Base-by-base conservation (phyloP, 1,140 invertebrate genomes). In the Dendroctonus ponderosae region DNA sequence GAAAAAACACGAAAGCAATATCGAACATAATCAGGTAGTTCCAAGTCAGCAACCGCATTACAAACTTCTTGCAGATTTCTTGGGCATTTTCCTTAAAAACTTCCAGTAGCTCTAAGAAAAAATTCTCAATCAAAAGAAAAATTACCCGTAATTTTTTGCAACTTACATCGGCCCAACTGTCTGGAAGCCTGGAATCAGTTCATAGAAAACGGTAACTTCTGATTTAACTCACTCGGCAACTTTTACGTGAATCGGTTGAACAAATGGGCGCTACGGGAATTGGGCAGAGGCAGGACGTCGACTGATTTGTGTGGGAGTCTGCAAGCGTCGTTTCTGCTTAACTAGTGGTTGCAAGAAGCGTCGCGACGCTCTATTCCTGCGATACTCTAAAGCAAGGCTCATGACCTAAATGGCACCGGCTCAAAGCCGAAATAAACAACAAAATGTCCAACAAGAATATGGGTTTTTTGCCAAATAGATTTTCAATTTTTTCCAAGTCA, bases 1-100 rank as follows among this genome's bases (percentile, higher is more conserved):
- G 82, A 80, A 91, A 91, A 80, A 91, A 91, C 80, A 91, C 82
- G 82, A 91, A 91, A 77, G 91, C 89, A 77, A 91, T 84, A 81
- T 91, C 89, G 84, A 91, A 91, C 89, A 91, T 91, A 82, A 91
- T 86, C 77, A 91, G 84, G 72, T 89, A 91, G 81, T 91, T 91
- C 80, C 91, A 84, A 83, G 88, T 89, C 85, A 91, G 83, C 76
- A 91, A 82, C 85, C 87, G 89, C 90, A 91, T 91, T 75, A 76
- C 75, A 76, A 12, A 39, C 43, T 60, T 39, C 15, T 42, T 15
- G 12, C 7, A 26, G 26, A 26, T 26, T 26, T 26, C 26, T 26
- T 1, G 26, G 26, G 26, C 26, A 26, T 26, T 26, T 26, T 26
- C 26, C 26, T 26, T 26, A 3, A 26, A 26, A 26, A 26, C 26